Conservation (phyloP, 1,140 invertebrate genomes). For the Bombus cullumanus region DNA sequence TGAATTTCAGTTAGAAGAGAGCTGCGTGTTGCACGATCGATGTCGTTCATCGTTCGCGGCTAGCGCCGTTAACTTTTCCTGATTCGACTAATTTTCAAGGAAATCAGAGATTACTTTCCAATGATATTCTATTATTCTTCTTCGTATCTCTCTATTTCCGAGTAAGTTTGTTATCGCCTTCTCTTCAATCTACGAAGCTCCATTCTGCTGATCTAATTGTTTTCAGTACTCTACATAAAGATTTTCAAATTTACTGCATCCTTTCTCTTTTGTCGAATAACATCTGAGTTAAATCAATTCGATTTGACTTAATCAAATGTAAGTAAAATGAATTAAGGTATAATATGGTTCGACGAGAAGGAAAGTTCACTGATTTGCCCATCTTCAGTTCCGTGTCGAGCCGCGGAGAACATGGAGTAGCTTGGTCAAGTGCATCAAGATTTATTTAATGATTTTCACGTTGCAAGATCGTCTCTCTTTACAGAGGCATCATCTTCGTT, state of each 20-base stretch:
- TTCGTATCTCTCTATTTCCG: neutral
- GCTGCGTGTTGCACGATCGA: neutral
- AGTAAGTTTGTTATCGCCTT: neutral
- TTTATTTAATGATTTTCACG: neutral
- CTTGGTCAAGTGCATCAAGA: neutral
- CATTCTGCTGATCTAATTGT: neutral
- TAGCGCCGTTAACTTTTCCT: neutral
- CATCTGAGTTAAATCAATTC: neutral
- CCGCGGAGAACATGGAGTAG: too few species aligned
- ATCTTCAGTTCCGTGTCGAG: neutral
- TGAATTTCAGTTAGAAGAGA: slow-evolving; percentile 3
- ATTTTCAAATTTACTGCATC: neutral
- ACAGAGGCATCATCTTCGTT: neutral
- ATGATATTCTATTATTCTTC: too few species aligned
- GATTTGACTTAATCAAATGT: neutral
- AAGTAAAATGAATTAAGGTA: neutral
- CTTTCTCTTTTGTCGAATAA: neutral
- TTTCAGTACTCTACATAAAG: neutral
- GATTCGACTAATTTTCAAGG: neutral
- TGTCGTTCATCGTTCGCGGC: neutral
- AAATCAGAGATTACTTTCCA: neutral
- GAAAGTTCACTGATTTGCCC: neutral
- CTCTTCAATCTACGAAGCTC: neutral
- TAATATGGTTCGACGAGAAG: neutral
- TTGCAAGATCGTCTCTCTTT: neutral